A percentile compares a stretch with the other conserved stretches of the same genome.
Conservation (phyloP, 1,140 invertebrate genomes). For the Drosophila littoralis region DNA sequence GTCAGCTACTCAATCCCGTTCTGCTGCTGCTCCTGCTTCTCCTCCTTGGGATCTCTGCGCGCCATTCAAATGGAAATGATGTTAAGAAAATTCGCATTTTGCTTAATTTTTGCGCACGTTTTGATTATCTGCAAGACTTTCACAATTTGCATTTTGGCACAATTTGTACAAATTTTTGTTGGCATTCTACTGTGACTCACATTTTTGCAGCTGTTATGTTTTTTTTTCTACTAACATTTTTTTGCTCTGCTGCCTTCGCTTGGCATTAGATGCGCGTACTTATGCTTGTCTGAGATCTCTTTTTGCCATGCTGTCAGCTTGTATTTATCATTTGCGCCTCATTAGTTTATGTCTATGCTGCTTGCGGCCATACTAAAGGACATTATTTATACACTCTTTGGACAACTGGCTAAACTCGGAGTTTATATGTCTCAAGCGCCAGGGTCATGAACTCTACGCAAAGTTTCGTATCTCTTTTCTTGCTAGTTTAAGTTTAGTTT, state of each 20-base stretch:
- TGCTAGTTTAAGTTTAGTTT: not conserved
- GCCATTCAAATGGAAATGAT: constrained; percentile 67
- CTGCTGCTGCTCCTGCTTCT: not conserved
- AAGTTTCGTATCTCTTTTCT: not conserved
- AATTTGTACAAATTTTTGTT: constrained; percentile 22
- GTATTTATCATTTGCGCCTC: constrained; percentile 79
- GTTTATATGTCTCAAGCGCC: not conserved
- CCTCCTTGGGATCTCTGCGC: constrained; percentile 4
- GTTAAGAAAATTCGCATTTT: constrained; percentile 54
- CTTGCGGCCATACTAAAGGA: constrained; percentile 36
- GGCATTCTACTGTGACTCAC: constrained; percentile 49
- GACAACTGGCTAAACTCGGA: constrained; percentile 12
- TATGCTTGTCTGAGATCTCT: constrained; percentile 31
- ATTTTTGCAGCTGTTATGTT: constrained; percentile 49
- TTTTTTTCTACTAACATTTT: not conserved
- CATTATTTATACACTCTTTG: constrained; percentile 59
- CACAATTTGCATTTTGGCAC: constrained; percentile 59
- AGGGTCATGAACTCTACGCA: constrained; percentile 17
- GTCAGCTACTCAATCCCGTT: not conserved
- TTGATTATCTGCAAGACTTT: constrained; percentile 71
- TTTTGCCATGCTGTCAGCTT: constrained; percentile 59
- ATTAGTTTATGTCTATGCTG: constrained; percentile 56
- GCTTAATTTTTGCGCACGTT: constrained; percentile 73
- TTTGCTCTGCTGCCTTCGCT: not conserved
- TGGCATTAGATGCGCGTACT: not conserved